These are phyloP conservation scores for Carettochelys insculpta DNA, from an alignment of 2,113 vertebrate species.

Conservation along the genomic window DNA sequence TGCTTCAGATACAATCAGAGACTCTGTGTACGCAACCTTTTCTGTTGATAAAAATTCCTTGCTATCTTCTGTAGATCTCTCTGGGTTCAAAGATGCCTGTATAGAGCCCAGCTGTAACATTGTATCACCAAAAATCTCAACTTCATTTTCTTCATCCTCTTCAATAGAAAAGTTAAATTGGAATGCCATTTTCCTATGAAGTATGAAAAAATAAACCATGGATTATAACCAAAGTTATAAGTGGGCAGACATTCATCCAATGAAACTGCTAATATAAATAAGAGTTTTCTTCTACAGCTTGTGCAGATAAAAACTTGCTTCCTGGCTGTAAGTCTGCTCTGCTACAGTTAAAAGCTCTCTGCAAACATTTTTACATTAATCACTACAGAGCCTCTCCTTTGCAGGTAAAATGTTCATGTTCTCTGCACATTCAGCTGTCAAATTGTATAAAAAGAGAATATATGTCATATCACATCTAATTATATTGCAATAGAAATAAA, in stretches of 20 bases:
- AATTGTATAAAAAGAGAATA: slow-evolving; percentile 3
- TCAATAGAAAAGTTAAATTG: slow-evolving; percentile 77
- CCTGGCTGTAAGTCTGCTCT: background rate
- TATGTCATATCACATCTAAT: background rate
- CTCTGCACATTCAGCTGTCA: background rate
- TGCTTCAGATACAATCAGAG: background rate
- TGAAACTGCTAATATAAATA: background rate
- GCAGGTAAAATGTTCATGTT: rapidly evolving
- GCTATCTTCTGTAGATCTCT: background rate
- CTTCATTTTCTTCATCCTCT: slow-evolving; percentile 33
- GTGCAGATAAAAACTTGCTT: background rate
- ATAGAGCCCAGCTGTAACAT: background rate
- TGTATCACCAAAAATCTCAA: background rate
- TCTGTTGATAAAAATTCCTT: background rate
- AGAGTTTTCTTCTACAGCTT: background rate
- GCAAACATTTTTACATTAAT: background rate
- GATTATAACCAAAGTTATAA: background rate
- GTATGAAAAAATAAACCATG: background rate
- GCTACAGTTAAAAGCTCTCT: background rate
- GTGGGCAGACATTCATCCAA: background rate
- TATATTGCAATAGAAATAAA: background rate
- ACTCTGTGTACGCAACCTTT: background rate
- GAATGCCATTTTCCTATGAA: slow-evolving; percentile 72
- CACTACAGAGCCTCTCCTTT: rapidly evolving
- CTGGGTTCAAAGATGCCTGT: background rate